phyloP scores from a whole-genome alignment of 2,113 vertebrate species.

The Sclerurus mexicanus region DNA sequence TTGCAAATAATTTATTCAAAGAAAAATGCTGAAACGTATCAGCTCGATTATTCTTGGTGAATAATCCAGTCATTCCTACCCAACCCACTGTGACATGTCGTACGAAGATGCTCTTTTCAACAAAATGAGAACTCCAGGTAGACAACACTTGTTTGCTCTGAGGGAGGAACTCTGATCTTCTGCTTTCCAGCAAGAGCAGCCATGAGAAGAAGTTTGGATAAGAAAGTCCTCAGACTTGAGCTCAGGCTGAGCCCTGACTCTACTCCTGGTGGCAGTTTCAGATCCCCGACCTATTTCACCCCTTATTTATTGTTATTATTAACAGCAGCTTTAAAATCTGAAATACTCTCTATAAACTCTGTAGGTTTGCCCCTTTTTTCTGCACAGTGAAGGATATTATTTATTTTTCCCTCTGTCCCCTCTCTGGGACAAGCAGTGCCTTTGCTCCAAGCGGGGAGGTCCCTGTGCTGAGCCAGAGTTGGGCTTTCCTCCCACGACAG shows the following conservation, averaged over 20 bases:
- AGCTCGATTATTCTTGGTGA: constrained; percentile 29
- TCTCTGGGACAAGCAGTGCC: neutral
- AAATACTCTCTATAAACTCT: no score
- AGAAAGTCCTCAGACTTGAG: neutral
- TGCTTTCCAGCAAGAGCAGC: neutral
- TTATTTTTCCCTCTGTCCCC: no score
- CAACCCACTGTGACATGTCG: neutral
- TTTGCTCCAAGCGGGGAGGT: neutral
- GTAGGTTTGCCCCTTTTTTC: neutral
- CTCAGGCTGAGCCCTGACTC: neutral
- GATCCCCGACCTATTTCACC: fast-evolving
- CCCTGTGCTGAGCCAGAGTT: no score
- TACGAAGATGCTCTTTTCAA: neutral
- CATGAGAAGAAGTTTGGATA: neutral
- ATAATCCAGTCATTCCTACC: neutral
- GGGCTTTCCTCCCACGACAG: neutral
- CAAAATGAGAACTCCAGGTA: neutral
- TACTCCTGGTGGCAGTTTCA: fast-evolving
- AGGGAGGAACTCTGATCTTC: neutral
- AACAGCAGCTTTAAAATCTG: neutral
- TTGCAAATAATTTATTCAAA: constrained; percentile 67
- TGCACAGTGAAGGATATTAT: neutral
- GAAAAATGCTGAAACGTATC: constrained; percentile 51
- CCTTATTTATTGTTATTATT: fast-evolving
- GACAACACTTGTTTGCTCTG: neutral